phyloP scores from a whole-genome alignment of 2,888 invertebrate genomes.

The Ichneumoninae sp. region DNA sequence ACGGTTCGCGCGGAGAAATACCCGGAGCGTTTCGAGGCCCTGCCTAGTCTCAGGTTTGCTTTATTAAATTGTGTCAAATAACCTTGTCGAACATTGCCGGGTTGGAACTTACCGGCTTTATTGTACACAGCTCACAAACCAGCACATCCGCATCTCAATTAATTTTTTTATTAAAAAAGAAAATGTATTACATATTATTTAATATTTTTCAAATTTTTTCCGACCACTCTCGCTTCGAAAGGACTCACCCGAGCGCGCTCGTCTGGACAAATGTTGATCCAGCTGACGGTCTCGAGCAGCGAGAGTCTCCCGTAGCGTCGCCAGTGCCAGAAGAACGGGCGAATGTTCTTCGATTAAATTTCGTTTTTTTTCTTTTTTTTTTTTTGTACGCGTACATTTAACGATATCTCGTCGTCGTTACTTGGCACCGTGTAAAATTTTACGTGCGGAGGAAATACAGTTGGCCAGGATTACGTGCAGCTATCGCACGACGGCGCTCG shows the following conservation, averaged over 20 bases:
- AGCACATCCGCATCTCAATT: slow-evolving; percentile 22
- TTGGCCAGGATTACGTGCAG: slow-evolving; percentile 20
- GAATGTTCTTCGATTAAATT: slow-evolving; percentile 55
- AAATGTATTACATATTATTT: not conserved
- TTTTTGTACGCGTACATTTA: slow-evolving; percentile 27
- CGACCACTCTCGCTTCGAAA: not conserved
- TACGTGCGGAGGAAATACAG: slow-evolving; percentile 45
- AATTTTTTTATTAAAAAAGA: slow-evolving; percentile 18
- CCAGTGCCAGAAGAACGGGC: not conserved
- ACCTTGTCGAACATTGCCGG: slow-evolving; percentile 39
- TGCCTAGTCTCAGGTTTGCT: slow-evolving; percentile 26
- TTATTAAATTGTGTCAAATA: slow-evolving; percentile 65
- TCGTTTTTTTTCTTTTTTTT: slow-evolving; percentile 13
- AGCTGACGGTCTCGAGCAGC: not conserved
- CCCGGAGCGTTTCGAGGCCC: slow-evolving; percentile 16
- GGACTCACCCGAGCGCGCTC: not conserved
- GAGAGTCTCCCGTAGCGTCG: no score
- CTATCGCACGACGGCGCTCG: slow-evolving; percentile 12
- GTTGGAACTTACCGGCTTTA: slow-evolving; percentile 11
- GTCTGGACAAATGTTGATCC: slow-evolving; percentile 35
- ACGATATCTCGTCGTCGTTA: slow-evolving; percentile 41
- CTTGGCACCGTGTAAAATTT: slow-evolving; percentile 76
- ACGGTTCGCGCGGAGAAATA: not conserved
- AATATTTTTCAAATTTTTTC: not conserved
- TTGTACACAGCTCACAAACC: not conserved